Evolutionary conservation across 2,888 invertebrate genomes (phyloP).

Genomic region (Drosophila macrospina): DNA sequence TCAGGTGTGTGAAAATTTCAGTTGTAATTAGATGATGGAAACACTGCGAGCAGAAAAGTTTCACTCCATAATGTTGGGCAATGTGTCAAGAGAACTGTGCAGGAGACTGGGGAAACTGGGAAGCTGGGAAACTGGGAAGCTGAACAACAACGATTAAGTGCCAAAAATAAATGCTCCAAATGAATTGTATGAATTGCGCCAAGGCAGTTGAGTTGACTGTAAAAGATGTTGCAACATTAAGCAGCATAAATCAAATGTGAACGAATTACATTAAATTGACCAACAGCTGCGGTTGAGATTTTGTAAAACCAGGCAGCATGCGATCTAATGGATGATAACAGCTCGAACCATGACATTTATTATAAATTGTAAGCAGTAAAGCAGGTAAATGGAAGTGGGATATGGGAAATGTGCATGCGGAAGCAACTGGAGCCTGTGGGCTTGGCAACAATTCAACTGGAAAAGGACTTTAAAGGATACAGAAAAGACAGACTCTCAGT

Average conservation of each 20-base stretch:
- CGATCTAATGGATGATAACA: constrained; percentile 55
- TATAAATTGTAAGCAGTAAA: constrained; percentile 48
- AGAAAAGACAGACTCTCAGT: too few species aligned
- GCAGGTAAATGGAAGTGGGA: constrained; percentile 10
- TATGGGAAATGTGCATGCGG: constrained; percentile 14
- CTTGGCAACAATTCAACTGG: too few species aligned
- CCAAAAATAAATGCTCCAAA: constrained; percentile 42
- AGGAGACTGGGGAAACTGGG: neutral
- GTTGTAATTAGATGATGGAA: constrained; percentile 78
- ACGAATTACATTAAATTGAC: constrained; percentile 52
- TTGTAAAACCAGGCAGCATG: constrained; percentile 40
- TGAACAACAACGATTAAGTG: constrained; percentile 43
- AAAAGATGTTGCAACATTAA: constrained; percentile 60
- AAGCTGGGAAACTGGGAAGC: neutral
- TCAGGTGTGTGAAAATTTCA: constrained; percentile 76
- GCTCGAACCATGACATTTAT: constrained; percentile 31
- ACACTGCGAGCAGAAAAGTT: constrained; percentile 62
- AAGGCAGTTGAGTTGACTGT: constrained; percentile 52
- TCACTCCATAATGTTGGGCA: constrained; percentile 67
- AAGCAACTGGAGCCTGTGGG: too few species aligned
- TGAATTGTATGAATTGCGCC: constrained; percentile 28
- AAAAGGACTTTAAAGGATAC: too few species aligned
- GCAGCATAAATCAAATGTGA: constrained; percentile 56
- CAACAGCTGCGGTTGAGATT: constrained; percentile 65
- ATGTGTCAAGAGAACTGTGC: constrained; percentile 37